Evolutionary conservation across 2,113 vertebrate species (phyloP).

Genomic region (Sula dactylatra): DNA sequence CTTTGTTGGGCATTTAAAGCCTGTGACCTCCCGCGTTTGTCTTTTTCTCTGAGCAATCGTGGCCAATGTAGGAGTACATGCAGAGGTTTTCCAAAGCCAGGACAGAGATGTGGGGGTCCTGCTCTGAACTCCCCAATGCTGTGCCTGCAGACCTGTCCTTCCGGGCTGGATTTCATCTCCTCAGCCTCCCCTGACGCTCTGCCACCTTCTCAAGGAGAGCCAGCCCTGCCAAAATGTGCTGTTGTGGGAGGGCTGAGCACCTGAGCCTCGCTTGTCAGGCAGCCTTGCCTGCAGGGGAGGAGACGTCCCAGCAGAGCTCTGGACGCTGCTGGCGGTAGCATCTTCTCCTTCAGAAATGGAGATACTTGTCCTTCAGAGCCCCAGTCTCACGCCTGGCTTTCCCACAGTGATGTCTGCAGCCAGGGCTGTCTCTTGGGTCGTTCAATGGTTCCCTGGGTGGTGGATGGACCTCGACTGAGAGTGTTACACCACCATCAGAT

Average conservation of each 20-base stretch:
- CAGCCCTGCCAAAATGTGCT: background rate
- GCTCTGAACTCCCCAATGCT: fast-evolving
- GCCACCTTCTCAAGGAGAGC: background rate
- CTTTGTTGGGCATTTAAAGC: slow-evolving; percentile 58
- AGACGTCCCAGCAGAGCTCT: background rate
- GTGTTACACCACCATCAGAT: background rate
- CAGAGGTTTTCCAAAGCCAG: background rate
- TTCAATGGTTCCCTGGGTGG: background rate
- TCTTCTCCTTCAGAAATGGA: background rate
- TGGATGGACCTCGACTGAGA: background rate
- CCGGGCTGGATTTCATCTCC: background rate
- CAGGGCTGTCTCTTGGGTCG: background rate
- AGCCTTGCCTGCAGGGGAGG: background rate
- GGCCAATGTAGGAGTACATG: background rate
- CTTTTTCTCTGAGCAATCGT: background rate
- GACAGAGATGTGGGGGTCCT: background rate
- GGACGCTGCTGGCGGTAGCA: background rate
- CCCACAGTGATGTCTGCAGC: background rate
- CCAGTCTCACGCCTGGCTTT: background rate
- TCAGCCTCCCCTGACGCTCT: background rate
- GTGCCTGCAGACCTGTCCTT: background rate
- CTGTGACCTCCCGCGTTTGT: slow-evolving; percentile 23
- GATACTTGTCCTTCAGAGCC: background rate
- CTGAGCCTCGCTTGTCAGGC: fast-evolving
- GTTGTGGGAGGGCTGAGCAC: background rate